Evolutionary conservation across 2,797 vertebrate genomes (phyloP), one percentile per base, ranked within the genome.

Genomic region (Streptopelia turtur): DNA sequence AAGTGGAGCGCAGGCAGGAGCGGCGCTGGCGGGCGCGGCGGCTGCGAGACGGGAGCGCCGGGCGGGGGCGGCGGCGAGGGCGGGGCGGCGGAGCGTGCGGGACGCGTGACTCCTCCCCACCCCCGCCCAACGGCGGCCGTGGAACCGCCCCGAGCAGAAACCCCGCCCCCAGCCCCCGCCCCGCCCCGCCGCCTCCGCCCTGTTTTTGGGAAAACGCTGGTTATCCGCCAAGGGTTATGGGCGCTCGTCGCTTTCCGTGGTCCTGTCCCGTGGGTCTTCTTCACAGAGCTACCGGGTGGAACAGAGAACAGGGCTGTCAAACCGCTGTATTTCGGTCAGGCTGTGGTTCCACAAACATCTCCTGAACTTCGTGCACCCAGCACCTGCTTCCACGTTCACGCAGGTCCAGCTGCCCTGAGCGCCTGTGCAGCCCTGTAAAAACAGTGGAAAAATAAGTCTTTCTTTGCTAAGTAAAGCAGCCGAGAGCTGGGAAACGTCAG

Each of bases 1-100:
- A 98, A 98, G 82, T 93, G 96, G 97, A 93, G 93, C 93, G 85
- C 89, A 79, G 37, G 85, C 89, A 91, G 90, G 81, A 86, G 87
- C 74, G 83, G 74, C 63, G 90, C 75, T 79, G 61, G 41, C 83
- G 18, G 35, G 63, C 68, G 83, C 75, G 27, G 71, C 28, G 56
- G 83, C 83, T 25, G 92, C 81, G 60, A 90, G 68, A 53, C 65
- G 31, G 77, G 63, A 59, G 77, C 78, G 60, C 27, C 45, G 53
- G 10, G 30, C 52, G 56, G 50, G 65, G 50, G 65, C 47, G 52
- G 24, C 3, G 41, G 39, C 6, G 60, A 59, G 27, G 47, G 10
- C 8, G 50, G 53, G 65, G 43, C 69, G 6, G 31, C 9, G 69
- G 45, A 39, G 39, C 49, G 86, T 57, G 47, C 53, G 60, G 50